A percentile compares a stretch with the other conserved stretches of the same genome.
Evolutionary conservation across 2,888 invertebrate species (phyloP).

Genomic region (Piscicola geometra): DNA sequence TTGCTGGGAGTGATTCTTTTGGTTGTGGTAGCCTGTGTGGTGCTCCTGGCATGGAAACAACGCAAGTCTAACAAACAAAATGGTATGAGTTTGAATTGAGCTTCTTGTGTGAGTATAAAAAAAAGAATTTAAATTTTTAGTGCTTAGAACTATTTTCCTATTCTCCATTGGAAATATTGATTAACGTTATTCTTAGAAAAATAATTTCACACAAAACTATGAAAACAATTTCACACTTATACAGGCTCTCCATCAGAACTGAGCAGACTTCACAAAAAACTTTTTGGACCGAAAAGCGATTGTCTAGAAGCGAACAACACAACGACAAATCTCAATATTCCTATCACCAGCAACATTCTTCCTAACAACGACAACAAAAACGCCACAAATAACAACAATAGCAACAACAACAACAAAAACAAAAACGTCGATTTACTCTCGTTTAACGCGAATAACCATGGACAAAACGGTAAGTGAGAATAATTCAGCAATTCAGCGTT

Average conservation of each 20-base stretch:
- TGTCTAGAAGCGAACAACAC: neutral
- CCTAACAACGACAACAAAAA: neutral
- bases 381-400: too few species aligned
- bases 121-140: neutral
- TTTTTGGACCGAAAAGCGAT: neutral
- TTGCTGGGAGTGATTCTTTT: conserved; percentile 25
- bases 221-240: neutral
- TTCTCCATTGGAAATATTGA: too few species aligned
- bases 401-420: neutral
- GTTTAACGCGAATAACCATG: neutral
- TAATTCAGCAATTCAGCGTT: neutral
- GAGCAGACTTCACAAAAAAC: conserved; percentile 1
- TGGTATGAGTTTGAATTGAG: neutral
- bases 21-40: conserved; percentile 19
- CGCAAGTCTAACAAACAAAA: conserved; percentile 18
- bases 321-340: neutral
- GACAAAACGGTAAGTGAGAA: too few species aligned
- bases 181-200: too few species aligned
- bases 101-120: neutral
- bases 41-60: conserved; percentile 26
- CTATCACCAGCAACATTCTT: neutral
- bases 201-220: neutral
- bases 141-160: too few species aligned
- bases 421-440: neutral
- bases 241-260: neutral